Base-by-base conservation (phyloP, 2,113 vertebrate species). In the Xyrauchen texanus region DNA sequence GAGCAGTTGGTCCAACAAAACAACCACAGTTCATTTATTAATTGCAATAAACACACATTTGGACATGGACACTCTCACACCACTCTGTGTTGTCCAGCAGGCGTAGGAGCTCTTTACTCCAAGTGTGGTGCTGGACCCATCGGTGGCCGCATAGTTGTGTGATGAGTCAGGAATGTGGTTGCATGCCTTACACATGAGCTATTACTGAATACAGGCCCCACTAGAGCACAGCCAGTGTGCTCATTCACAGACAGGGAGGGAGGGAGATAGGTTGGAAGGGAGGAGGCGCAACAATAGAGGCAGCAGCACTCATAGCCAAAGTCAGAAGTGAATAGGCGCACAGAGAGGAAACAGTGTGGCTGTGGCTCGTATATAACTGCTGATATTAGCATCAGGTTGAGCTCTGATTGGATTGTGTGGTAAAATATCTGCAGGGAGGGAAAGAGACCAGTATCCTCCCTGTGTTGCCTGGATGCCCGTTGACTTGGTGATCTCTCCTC, bases 81-180 rank as follows among this genome's bases (percentile, higher is more conserved):
- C 16, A 57, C 49, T 7, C 51, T 47, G 61, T 65, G 34, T 9
- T 47, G 47, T 66, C 74, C 76, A 63, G 65, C 53, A 58, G 60
- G 72, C 52, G 53, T 75, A 81, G 79, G 69, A 80, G 78, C 77
- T 80, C 68, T 62, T 46, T 60, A 53, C 78, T 71, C 63, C 60
- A 34, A 70, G 78, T 46, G 15, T 13, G 83, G 58, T 78, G 78
- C 78, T 84, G 90, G 92, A 89, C 91, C 89, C 89, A 88, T 90
- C 92, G 88, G 92, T 91, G 90, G 87, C 92, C 85, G 85, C 94
- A 93, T 95, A 94, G 92, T 95, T 95, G 92, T 87, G 93, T 91
- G 92, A 91, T 96, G 95, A 96, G 92, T 94, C 94, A 96, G 94
- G 95, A 96, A 95, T 95, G 95, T 87, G 93, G 93, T 92, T 91